Conservation (phyloP, 2,888 invertebrate species). For the Coenonympha arcania region DNA sequence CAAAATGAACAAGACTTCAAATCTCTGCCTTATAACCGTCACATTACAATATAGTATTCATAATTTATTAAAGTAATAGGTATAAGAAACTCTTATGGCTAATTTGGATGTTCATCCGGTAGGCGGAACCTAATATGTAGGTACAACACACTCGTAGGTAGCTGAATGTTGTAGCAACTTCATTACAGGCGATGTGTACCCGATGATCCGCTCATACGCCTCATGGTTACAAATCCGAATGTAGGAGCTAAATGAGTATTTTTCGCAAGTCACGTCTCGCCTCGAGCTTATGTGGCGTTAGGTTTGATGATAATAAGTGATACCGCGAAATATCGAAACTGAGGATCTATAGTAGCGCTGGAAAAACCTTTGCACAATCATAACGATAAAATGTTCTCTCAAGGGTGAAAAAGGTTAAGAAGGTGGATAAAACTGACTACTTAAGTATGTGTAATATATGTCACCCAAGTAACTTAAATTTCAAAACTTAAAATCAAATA, state of each 20-base stretch:
- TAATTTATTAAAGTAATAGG: no score
- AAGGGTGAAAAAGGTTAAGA: no score
- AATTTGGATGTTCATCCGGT: no score
- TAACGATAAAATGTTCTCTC: not conserved
- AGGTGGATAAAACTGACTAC: no score
- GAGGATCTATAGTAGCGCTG: conserved; percentile 32
- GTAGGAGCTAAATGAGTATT: conserved; percentile 55
- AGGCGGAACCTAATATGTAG: no score
- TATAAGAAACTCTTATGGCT: no score
- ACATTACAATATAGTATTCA: no score
- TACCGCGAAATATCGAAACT: conserved; percentile 53
- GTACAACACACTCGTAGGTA: not conserved
- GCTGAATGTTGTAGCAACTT: conserved; percentile 7
- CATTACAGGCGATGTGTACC: conserved; percentile 15
- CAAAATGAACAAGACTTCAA: no score
- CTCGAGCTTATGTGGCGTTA: conserved; percentile 65
- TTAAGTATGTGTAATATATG: no score
- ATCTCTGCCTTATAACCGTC: no score
- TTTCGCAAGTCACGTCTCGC: conserved; percentile 69
- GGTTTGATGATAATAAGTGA: conserved; percentile 72
- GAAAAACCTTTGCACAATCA: conserved; percentile 26
- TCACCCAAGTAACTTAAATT: no score
- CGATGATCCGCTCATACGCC: conserved; percentile 21
- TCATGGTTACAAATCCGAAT: conserved; percentile 45
- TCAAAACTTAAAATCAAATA: no score